Conservation (phyloP, 2,797 vertebrate species). For the Aldrovandia affinis region DNA sequence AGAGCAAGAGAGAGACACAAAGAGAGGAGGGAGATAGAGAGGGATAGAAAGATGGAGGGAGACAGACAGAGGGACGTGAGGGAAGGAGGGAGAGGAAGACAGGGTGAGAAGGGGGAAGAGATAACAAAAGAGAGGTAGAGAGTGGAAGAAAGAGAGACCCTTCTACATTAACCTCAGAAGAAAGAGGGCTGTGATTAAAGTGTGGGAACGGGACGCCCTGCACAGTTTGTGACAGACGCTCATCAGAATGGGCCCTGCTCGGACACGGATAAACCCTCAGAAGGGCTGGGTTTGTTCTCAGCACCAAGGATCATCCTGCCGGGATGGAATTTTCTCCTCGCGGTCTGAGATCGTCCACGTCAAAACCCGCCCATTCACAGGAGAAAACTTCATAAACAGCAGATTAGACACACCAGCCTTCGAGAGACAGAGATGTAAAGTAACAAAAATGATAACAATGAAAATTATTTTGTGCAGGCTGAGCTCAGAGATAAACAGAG, state of each 20-base stretch:
- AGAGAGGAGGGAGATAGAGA: too few relatives aligned
- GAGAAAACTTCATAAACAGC: not conserved
- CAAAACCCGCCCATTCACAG: not conserved
- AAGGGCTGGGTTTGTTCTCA: not conserved
- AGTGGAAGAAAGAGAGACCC: slow-evolving; percentile 33
- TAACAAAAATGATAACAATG: not conserved
- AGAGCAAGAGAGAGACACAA: too few relatives aligned
- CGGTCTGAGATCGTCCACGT: not conserved
- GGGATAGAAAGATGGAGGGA: too few relatives aligned
- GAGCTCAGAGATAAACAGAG: not conserved
- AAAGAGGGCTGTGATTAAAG: not conserved
- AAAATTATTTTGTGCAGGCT: not conserved
- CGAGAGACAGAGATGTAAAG: not conserved
- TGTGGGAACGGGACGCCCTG: not conserved
- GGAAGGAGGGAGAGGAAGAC: too few relatives aligned
- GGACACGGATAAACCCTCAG: not conserved
- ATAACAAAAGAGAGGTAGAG: not conserved
- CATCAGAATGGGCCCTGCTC: not conserved
- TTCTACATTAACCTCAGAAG: not conserved
- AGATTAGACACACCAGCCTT: not conserved
- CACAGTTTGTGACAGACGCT: not conserved
- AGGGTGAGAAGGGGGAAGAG: not conserved
- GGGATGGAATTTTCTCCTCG: too few relatives aligned
- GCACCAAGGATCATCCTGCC: not conserved
- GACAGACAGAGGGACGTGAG: too few relatives aligned